These are phyloP conservation scores for Aplidium turbinatum DNA, from an alignment of 23 tunicate genomes.

Conservation along the genomic window DNA sequence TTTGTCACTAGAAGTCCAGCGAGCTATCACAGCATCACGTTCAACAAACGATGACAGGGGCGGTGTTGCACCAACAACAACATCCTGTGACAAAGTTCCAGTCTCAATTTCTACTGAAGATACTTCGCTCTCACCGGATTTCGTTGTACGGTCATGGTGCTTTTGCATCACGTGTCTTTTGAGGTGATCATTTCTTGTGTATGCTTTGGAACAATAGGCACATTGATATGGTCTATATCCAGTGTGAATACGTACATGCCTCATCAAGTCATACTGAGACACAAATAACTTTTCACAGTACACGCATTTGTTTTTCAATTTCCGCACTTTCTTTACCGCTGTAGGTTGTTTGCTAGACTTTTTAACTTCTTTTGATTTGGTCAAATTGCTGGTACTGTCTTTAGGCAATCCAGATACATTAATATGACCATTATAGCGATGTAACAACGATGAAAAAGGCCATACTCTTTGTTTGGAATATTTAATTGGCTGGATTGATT, in stretches of 20 bases:
- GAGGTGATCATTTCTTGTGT: slow-evolving; percentile 28
- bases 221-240: slow-evolving; percentile 34
- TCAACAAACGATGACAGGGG: no score
- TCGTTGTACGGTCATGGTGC: no score
- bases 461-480: background rate
- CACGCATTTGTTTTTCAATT: slow-evolving; percentile 4
- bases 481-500: background rate
- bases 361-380: background rate
- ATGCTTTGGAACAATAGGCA: slow-evolving; percentile 17
- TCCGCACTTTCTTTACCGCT: background rate
- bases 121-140: no score
- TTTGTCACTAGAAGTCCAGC: no score
- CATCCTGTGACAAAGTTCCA: no score
- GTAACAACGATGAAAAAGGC: background rate
- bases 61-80: no score
- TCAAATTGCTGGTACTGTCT: no score
- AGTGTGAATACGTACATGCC: slow-evolving; percentile 25
- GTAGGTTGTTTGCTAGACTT: background rate
- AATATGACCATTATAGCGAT: background rate
- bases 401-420: no score
- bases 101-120: no score
- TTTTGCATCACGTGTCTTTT: slow-evolving; percentile 26
- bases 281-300: slow-evolving; percentile 14
- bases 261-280: slow-evolving; percentile 24
- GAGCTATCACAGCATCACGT: no score